phyloP scores from a whole-genome alignment of 2,888 invertebrate genomes.

The Hypolimnas misippus region DNA sequence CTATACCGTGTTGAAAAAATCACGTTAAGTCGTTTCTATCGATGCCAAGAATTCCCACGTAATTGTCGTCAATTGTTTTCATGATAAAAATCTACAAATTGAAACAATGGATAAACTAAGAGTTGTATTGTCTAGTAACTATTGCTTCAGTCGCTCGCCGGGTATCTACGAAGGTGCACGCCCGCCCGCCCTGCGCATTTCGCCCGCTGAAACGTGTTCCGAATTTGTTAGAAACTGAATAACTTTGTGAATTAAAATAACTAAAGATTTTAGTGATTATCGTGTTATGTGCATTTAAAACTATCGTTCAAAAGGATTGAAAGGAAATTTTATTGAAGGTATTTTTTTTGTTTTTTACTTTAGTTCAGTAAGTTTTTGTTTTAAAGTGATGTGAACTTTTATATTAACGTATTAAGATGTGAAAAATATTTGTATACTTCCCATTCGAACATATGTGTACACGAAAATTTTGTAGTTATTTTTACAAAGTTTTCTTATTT shows the following conservation, averaged over 20 bases:
- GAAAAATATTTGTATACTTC: background rate
- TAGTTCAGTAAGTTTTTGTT: background rate
- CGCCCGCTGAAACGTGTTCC: constrained; percentile 12
- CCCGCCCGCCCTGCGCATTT: constrained; percentile 61
- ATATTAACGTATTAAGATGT: too few species aligned
- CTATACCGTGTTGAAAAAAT: background rate
- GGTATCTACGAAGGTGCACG: constrained; percentile 54
- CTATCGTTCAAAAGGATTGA: constrained; percentile 19
- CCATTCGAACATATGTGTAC: too few species aligned
- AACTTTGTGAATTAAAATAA: constrained; percentile 2
- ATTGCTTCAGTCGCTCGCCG: constrained; percentile 53
- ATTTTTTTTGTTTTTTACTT: background rate
- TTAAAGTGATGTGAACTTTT: background rate
- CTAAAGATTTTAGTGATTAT: constrained; percentile 1
- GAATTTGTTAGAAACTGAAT: constrained; percentile 11
- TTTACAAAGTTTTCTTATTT: too few species aligned
- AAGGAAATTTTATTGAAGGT: constrained; percentile 29
- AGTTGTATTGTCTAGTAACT: constrained; percentile 21
- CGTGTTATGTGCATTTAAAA: constrained; percentile 24
- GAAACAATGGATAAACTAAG: constrained; percentile 30
- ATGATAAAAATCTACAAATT: constrained; percentile 40
- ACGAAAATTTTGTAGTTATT: too few species aligned
- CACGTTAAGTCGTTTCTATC: constrained; percentile 8
- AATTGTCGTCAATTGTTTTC: constrained; percentile 36
- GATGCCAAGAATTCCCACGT: constrained; percentile 42